Conservation (phyloP, 2,888 invertebrate genomes). For the Folsomia manolachei region DNA sequence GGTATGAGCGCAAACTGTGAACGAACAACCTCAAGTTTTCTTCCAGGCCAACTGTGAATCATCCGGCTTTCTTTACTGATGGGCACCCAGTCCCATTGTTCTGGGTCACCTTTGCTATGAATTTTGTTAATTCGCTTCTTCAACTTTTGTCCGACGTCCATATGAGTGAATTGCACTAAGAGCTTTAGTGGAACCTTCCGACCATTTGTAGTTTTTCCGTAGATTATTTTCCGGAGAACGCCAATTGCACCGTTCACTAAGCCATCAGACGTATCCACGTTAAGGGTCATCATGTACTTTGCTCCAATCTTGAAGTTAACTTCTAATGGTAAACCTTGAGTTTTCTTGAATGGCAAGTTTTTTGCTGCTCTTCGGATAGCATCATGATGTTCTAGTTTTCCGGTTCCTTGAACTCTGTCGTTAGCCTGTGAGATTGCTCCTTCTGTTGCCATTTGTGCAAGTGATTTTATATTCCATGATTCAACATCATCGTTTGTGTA, state of each 20-base stretch:
- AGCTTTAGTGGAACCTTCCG: background rate
- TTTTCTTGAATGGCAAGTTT: background rate
- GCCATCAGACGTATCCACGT: constrained; percentile 38
- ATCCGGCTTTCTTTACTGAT: background rate
- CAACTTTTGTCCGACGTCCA: background rate
- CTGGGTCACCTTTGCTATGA: too few relatives aligned
- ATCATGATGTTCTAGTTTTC: background rate
- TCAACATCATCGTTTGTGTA: background rate
- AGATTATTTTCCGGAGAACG: constrained; percentile 25
- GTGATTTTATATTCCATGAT: background rate
- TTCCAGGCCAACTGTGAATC: background rate
- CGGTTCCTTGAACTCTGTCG: background rate
- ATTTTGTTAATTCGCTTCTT: background rate
- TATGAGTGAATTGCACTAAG: background rate
- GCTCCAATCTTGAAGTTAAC: background rate
- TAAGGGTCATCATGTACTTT: constrained; percentile 36
- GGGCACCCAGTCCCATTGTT: background rate
- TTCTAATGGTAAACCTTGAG: background rate
- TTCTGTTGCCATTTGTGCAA: background rate
- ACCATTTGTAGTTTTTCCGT: background rate
- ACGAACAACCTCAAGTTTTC: constrained; percentile 4
- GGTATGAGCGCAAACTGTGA: constrained; percentile 43
- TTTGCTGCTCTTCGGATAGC: background rate
- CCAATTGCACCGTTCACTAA: constrained; percentile 42
- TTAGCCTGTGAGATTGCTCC: background rate